phyloP scores from a whole-genome alignment of 2,888 invertebrate species.

The Phyto melanocephala region DNA sequence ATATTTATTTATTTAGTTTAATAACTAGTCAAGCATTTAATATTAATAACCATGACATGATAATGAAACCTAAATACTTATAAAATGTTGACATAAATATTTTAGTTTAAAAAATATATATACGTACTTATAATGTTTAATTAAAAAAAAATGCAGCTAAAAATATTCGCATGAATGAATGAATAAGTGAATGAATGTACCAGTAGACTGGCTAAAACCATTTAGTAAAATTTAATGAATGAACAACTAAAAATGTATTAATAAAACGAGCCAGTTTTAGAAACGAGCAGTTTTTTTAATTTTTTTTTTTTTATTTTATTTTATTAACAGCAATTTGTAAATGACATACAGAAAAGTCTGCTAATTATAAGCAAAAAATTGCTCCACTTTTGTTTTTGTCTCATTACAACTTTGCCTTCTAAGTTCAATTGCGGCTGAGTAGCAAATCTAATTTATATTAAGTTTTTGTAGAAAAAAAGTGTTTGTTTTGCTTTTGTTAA shows the following conservation, averaged over 20 bases:
- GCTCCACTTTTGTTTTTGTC: background rate
- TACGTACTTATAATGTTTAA: background rate
- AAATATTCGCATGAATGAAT: too few relatives aligned
- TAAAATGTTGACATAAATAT: conserved; percentile 21
- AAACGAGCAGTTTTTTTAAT: too few relatives aligned
- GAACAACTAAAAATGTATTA: background rate
- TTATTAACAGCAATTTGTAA: background rate
- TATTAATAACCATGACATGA: conserved; percentile 58
- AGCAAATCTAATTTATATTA: conserved; percentile 7
- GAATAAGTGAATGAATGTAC: too few relatives aligned
- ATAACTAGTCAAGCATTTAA: conserved; percentile 36
- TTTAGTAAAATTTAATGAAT: background rate
- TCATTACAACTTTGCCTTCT: background rate
- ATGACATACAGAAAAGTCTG: background rate
- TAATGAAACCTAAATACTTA: conserved; percentile 55
- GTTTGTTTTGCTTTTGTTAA: background rate
- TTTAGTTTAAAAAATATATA: background rate
- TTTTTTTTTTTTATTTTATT: too few relatives aligned
- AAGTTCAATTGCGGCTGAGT: background rate
- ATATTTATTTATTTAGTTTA: conserved; percentile 11
- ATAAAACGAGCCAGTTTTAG: background rate
- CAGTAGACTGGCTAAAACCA: background rate
- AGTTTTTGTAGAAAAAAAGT: conserved; percentile 3
- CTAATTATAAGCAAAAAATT: background rate
- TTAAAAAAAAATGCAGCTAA: background rate